phyloP scores from a whole-genome alignment of 92 coral and sea anemone genomes.

The Epizoanthus rinbou region DNA sequence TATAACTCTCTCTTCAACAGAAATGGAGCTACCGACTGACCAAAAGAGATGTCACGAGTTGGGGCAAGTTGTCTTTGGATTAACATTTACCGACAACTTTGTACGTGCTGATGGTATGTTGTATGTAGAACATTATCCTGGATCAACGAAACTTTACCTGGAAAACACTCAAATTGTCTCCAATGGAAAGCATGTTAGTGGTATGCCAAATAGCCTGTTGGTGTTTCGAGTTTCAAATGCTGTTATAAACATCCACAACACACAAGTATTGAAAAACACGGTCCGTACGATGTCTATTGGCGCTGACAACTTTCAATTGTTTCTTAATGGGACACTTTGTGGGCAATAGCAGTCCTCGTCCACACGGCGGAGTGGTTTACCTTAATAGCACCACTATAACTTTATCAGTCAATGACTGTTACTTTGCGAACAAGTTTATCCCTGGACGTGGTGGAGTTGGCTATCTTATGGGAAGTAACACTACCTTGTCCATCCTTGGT shows the following conservation, averaged over 20 bases:
- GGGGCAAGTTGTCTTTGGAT: background rate
- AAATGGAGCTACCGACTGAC: slow-evolving; percentile 5
- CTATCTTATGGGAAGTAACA: slow-evolving; percentile 7
- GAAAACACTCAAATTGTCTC: background rate
- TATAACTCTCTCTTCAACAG: slow-evolving; percentile 40
- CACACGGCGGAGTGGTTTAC: slow-evolving; percentile 25
- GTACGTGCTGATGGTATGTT: slow-evolving; percentile 22
- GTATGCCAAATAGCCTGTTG: slow-evolving; percentile 7
- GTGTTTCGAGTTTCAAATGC: slow-evolving; percentile 3
- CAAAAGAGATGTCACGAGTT: background rate
- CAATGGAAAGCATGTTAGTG: slow-evolving; percentile 4
- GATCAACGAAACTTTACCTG: slow-evolving; percentile 23
- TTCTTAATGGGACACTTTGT: slow-evolving; percentile 1
- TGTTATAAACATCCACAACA: background rate
- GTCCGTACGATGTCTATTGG: background rate
- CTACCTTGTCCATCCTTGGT: background rate
- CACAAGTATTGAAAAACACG: background rate
- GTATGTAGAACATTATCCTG: background rate
- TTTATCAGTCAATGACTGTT: slow-evolving; percentile 23
- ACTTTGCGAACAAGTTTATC: background rate
- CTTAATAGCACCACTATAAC: slow-evolving; percentile 2
- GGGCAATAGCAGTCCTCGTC: background rate
- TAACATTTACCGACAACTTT: slow-evolving; percentile 16
- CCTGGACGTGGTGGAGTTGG: slow-evolving; percentile 36
- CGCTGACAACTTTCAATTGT: background rate